phyloP scores from a whole-genome alignment of 2,113 vertebrate species.

The Hyaena hyaena region DNA sequence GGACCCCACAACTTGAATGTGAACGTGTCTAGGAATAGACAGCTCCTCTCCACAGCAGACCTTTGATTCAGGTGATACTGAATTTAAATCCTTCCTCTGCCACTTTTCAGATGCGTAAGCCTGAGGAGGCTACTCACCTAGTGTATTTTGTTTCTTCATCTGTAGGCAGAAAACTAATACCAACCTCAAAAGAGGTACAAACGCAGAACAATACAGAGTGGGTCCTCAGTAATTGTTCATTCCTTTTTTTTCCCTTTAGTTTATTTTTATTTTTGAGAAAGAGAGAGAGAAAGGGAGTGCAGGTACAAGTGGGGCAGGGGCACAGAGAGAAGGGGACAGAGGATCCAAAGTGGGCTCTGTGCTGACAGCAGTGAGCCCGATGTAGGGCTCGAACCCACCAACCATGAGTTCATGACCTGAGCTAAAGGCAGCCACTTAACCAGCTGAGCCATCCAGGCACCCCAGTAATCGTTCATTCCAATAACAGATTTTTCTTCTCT shows the following conservation, averaged over 20 bases:
- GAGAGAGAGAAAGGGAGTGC: too few relatives aligned
- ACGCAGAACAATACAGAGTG: not conserved
- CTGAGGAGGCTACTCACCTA: not conserved
- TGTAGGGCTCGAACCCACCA: too few relatives aligned
- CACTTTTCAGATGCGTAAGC: not conserved
- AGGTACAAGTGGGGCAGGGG: too few relatives aligned
- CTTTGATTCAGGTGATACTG: not conserved
- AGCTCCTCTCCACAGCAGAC: slow-evolving; percentile 37
- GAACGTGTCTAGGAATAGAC: not conserved
- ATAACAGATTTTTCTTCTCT: not conserved
- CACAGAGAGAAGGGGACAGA: too few relatives aligned
- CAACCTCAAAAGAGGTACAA: not conserved
- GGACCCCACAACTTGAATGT: not conserved
- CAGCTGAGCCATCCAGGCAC: too few relatives aligned
- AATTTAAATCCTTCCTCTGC: not conserved
- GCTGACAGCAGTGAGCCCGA: too few relatives aligned
- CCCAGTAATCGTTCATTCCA: not conserved
- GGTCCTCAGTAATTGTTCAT: not conserved
- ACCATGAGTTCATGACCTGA: too few relatives aligned
- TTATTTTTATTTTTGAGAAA: too few relatives aligned
- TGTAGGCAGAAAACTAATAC: not conserved
- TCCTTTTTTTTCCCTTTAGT: too few relatives aligned
- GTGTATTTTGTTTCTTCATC: not conserved
- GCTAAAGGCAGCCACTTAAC: too few relatives aligned
- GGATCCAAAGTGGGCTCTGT: too few relatives aligned